Base-by-base conservation (phyloP, 1,140 invertebrate genomes). In the Papilio aristodemus region DNA sequence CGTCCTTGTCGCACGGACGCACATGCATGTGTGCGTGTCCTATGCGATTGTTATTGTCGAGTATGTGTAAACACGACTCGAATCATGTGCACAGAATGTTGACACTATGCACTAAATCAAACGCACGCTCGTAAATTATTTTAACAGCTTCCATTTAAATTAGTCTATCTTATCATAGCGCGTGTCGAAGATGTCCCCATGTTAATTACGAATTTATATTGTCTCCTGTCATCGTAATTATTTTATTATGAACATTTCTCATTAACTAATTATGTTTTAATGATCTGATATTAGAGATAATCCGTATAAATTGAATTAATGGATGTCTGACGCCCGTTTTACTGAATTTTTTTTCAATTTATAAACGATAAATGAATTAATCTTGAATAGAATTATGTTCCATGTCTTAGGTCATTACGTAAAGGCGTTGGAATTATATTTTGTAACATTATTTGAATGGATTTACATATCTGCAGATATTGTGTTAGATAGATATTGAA, bases 31-130 rank as follows among this genome's bases (percentile, higher is more conserved):
- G 71, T 69, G 58, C 60, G 72, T 64, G 63, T 69, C 69, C 66
- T 70, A 59, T 38, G 39, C 71, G 71, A 72, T 73, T 77, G 74
- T 73, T 81, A 78, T 80, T 82, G 80, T 82, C 74, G 66, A 74
- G 76, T 78, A 71, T 76, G 73, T 81, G 78, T 80, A 80, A 82
- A 82, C 78, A 82, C 68, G 22, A 71, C 66, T 69, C 72, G 69
- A 75, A 72, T 75, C 72, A 71, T 70, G 69, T 78, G 73, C 75
- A 59, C 67, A 46, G 75, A 41, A 54, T 68, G 71, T 64, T 73
- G 75, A 68, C 74, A 69, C 41, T 64, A 43, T 41, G 39, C 60
- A 64, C 60, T 64, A 64, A 64, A 66, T 66, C 63, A 66, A 66
- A 27, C 11, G 39, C 11, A 32, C 63, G 63, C 63, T 66, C 63